These are phyloP conservation scores for Tautogolabrus adspersus DNA, from an alignment of 2,113 vertebrate species.

Conservation along the genomic window DNA sequence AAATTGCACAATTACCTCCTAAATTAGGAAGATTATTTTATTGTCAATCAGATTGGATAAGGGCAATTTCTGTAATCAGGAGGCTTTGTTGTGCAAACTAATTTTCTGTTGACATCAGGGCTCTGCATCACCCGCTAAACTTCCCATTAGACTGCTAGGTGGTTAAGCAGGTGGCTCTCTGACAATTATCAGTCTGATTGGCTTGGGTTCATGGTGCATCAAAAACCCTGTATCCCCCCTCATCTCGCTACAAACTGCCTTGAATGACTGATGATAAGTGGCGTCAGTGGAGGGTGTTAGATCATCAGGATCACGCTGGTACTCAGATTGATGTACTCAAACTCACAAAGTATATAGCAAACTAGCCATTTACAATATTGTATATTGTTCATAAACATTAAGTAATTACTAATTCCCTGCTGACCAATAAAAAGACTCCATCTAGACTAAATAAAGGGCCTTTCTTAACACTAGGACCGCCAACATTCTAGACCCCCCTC, in stretches of 20 bases:
- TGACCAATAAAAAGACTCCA: neutral
- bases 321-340: slow-evolving; percentile 8
- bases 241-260: neutral
- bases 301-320: slow-evolving; percentile 32
- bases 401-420: neutral
- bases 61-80: slow-evolving; percentile 62
- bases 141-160: slow-evolving; percentile 26
- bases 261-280: slow-evolving; percentile 29
- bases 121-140: slow-evolving; percentile 26
- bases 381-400: slow-evolving; percentile 21
- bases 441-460: neutral
- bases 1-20: slow-evolving; percentile 60
- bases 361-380: slow-evolving; percentile 49
- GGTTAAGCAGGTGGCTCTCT: slow-evolving; percentile 53
- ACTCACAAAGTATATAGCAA: slow-evolving; percentile 40
- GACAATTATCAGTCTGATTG: slow-evolving; percentile 37
- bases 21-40: slow-evolving; percentile 62
- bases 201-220: slow-evolving; percentile 2
- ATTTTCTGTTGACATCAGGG: slow-evolving; percentile 36
- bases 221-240: slow-evolving; percentile 10
- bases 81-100: slow-evolving; percentile 59
- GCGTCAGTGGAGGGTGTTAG: slow-evolving; percentile 18
- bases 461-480: no score
- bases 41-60: slow-evolving; percentile 52
- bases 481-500: no score